Evolutionary conservation across 2,888 invertebrate species (phyloP), one percentile per base, ranked within the genome.

Genomic region (Palloptera scutellata): DNA sequence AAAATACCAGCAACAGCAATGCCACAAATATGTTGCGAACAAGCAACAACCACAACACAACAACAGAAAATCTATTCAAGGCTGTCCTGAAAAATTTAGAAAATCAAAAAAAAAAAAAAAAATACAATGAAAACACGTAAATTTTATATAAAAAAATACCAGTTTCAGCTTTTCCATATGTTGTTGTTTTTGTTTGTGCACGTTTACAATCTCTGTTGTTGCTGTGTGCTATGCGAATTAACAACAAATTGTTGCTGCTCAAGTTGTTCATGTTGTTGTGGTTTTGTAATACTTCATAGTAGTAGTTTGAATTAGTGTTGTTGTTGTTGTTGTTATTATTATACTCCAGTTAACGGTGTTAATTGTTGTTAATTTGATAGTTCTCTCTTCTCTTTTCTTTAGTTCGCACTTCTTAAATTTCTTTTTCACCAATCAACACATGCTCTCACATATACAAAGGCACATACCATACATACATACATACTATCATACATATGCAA

Each of bases 61-160:
- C 61, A 42, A 61, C 61, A 42, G 20, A 67, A 73, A 62, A 67
- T 72, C 77, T 78, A 76, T 75, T 77, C 77, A 77, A 77, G 77
- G 77, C 77, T 77, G 76, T 77, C 72, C 75, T 67, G 72, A 70
- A 55, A 64, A 68, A 63, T 19, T 5, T 41, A 19, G 60, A 45
- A 41, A 43, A 42, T n/a, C n/a, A n/a, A n/a, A n/a, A n/a, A n/a
- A n/a, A n/a, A n/a, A n/a, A 48, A 40, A 43, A 43, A 9, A 51
- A 67, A 52, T 11, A 61, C 40, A 43, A 42, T 48, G 15, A 64
- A 55, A 42, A 57, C 17, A 53, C 51, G 19, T 53, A 55, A 43
- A 55, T 11, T 45, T 53, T 48, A n/a, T 43, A 17, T 15, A 53
- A 45, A 51, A 55, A 41, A 61, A 17, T 45, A 67, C 62, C 30